Conservation (phyloP, 2,113 vertebrate genomes). For the Condylura cristata region DNA sequence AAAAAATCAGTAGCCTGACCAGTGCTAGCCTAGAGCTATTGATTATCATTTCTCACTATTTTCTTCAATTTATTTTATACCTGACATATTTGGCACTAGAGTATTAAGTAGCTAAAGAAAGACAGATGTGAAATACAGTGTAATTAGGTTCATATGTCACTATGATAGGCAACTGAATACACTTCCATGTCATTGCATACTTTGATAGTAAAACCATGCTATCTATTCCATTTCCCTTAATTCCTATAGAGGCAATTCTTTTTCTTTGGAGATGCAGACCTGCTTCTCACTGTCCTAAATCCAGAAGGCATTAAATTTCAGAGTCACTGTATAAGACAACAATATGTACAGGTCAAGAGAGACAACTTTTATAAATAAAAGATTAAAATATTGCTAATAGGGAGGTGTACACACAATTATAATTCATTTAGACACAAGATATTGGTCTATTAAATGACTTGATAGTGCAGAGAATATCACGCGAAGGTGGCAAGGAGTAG, state of each 20-base stretch:
- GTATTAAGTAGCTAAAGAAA: slow-evolving; percentile 54
- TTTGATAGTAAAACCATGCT: slow-evolving; percentile 32
- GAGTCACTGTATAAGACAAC: background rate
- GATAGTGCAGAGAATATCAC: background rate
- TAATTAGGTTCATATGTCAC: slow-evolving; percentile 61
- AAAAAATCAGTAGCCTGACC: slow-evolving; percentile 30
- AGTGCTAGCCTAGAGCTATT: background rate
- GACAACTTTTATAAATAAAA: background rate
- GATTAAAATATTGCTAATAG: background rate
- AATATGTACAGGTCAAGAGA: background rate
- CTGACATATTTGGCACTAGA: slow-evolving; percentile 5
- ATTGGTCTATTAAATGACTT: background rate
- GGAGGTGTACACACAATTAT: background rate
- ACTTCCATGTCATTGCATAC: background rate
- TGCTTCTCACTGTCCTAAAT: background rate
- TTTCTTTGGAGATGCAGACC: background rate
- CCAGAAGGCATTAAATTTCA: background rate
- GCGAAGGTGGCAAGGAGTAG: background rate
- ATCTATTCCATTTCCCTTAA: slow-evolving; percentile 1
- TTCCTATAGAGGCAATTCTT: background rate
- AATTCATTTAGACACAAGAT: background rate
- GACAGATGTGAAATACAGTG: slow-evolving; percentile 28
- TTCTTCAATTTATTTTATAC: slow-evolving; percentile 12
- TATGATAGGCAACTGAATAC: slow-evolving; percentile 42
- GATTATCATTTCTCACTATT: slow-evolving; percentile 23